These are phyloP conservation scores for Gymnothorax reevesii DNA, from an alignment of 2,797 vertebrate genomes.

Conservation along the genomic window DNA sequence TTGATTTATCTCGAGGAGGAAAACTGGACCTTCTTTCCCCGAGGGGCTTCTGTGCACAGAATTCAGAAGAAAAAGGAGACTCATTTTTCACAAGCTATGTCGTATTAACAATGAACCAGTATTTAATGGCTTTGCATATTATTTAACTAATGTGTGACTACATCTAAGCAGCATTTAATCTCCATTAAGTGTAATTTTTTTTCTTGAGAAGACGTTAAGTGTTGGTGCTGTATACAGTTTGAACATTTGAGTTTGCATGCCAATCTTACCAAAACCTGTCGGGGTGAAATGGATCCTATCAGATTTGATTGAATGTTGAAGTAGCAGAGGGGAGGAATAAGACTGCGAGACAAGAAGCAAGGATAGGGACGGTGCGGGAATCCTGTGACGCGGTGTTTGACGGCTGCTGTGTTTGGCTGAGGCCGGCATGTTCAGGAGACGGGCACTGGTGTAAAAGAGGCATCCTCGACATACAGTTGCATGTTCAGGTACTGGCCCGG, in stretches of 20 bases:
- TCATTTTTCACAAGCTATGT: background rate
- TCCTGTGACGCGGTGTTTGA: background rate
- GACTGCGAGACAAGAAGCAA: background rate
- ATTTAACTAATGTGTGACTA: background rate
- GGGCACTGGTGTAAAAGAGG: background rate
- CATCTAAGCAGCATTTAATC: no score
- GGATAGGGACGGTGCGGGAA: background rate
- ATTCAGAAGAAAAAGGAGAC: background rate
- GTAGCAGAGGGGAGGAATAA: background rate
- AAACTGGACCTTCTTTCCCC: no score
- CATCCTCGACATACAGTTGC: no score
- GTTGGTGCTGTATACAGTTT: no score
- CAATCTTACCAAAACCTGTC: background rate
- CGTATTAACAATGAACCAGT: background rate
- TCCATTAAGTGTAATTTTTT: no score
- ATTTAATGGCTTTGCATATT: background rate
- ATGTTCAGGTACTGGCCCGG: no score
- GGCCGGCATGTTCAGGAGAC: background rate
- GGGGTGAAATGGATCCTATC: background rate
- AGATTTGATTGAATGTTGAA: background rate
- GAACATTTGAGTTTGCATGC: no score
- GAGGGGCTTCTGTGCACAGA: no score
- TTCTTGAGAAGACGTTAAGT: no score
- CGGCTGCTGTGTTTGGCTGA: slow-evolving; percentile 25
- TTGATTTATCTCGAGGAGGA: no score